These are phyloP conservation scores for Apantesis nais DNA, from an alignment of 2,888 invertebrate species.

Conservation along the genomic window DNA sequence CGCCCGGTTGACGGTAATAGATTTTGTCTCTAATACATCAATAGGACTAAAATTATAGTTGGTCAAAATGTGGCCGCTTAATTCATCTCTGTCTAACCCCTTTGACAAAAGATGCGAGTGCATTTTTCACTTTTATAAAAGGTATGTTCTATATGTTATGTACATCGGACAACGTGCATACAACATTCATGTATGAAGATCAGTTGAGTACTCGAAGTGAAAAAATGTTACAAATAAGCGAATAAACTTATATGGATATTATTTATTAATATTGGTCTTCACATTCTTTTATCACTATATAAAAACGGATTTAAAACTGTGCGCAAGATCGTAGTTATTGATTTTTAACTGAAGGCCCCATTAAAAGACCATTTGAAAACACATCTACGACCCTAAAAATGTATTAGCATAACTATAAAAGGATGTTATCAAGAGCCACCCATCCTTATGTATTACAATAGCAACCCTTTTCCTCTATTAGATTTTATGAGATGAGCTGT, in stretches of 20 bases:
- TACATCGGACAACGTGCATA: no score
- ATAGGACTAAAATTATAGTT: no score
- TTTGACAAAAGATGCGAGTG: no score
- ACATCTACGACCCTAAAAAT: background rate
- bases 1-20: no score
- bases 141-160: background rate
- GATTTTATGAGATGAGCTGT: constrained; percentile 14
- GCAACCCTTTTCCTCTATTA: constrained; percentile 23
- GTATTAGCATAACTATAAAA: background rate
- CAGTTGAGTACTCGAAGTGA: no score
- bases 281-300: background rate
- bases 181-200: no score
- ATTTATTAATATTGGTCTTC: no score
- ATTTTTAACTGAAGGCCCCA: background rate
- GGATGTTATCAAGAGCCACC: background rate
- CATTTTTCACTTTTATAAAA: background rate
- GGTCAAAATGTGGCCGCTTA: no score
- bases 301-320: background rate
- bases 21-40: no score
- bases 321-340: background rate
- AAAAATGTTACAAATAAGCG: no score
- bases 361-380: background rate
- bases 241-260: no score
- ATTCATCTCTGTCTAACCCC: no score
- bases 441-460: constrained; percentile 4